Evolutionary conservation across 92 coral and sea anemone species (phyloP).

Genomic region (Plumapathes pennacea): DNA sequence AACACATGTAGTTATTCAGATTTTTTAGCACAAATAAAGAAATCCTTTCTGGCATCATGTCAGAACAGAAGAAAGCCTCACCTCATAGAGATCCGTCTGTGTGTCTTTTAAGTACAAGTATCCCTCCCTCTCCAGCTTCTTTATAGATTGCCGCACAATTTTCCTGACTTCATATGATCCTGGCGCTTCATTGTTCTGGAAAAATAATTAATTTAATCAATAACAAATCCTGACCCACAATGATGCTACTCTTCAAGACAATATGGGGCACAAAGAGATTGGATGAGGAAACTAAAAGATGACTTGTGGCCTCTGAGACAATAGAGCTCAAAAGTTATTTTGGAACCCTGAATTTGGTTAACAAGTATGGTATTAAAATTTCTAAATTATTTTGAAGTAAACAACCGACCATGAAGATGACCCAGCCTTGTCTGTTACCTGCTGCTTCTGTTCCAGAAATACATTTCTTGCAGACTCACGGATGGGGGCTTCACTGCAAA

Average conservation of each 20-base stretch:
- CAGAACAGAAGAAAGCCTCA: neutral
- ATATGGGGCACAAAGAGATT: neutral
- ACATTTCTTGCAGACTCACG: constrained; percentile 36
- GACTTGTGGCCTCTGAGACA: too few relatives aligned
- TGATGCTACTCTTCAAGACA: neutral
- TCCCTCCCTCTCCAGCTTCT: constrained; percentile 71
- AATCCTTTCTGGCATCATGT: too few relatives aligned
- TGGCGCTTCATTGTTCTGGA: constrained; percentile 7
- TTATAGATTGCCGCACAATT: constrained; percentile 37
- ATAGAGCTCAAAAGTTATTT: too few relatives aligned
- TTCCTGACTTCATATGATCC: constrained; percentile 25
- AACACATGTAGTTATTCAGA: too few relatives aligned
- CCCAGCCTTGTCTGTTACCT: too few relatives aligned
- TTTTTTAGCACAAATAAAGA: too few relatives aligned
- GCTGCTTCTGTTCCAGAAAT: neutral
- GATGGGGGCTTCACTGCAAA: constrained; percentile 44
- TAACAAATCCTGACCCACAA: too few relatives aligned
- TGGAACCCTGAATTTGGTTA: too few relatives aligned
- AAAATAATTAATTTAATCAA: too few relatives aligned
- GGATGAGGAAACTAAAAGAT: neutral
- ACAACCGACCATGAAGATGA: too few relatives aligned
- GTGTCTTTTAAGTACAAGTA: constrained; percentile 51
- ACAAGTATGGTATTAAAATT: too few relatives aligned
- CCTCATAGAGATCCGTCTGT: constrained; percentile 52
- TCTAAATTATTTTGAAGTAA: too few relatives aligned